These are phyloP conservation scores for Cancer borealis DNA, from an alignment of 2,888 invertebrate genomes.

Conservation along the genomic window DNA sequence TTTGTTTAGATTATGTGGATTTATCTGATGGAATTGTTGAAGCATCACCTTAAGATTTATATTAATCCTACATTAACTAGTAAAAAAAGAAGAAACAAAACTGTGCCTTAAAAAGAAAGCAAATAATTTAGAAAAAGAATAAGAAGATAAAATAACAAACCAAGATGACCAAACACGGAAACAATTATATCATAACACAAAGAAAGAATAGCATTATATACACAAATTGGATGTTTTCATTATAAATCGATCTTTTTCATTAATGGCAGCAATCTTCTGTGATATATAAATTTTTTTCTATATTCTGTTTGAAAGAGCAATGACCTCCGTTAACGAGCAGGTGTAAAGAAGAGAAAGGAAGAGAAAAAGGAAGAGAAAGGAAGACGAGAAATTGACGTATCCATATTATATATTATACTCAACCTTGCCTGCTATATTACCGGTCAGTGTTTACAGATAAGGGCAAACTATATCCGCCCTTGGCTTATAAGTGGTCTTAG, in stretches of 20 bases:
- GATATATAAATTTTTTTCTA: background rate
- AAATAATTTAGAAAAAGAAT: background rate
- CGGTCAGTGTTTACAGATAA: conserved; percentile 6
- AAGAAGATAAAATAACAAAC: background rate
- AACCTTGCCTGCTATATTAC: conserved; percentile 3
- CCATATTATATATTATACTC: background rate
- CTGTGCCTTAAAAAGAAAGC: background rate
- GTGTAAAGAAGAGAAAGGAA: background rate
- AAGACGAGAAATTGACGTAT: background rate
- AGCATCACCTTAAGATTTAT: background rate
- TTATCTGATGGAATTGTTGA: conserved; percentile 12
- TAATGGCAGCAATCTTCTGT: conserved; percentile 15
- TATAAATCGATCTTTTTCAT: background rate
- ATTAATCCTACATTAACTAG: background rate
- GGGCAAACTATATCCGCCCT: background rate
- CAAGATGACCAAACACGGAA: background rate
- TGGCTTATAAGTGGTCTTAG: conserved; percentile 12
- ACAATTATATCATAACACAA: background rate
- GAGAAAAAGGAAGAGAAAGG: background rate
- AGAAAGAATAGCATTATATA: background rate
- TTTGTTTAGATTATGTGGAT: background rate
- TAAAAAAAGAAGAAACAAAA: conserved; percentile 18
- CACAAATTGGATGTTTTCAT: background rate
- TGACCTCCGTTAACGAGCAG: background rate
- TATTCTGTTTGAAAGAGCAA: background rate